A percentile compares a stretch with the other conserved stretches of the same genome.
These are phyloP conservation scores for Epinephelus fuscoguttatus DNA, from an alignment of 2,113 vertebrate genomes.

Conservation along the genomic window DNA sequence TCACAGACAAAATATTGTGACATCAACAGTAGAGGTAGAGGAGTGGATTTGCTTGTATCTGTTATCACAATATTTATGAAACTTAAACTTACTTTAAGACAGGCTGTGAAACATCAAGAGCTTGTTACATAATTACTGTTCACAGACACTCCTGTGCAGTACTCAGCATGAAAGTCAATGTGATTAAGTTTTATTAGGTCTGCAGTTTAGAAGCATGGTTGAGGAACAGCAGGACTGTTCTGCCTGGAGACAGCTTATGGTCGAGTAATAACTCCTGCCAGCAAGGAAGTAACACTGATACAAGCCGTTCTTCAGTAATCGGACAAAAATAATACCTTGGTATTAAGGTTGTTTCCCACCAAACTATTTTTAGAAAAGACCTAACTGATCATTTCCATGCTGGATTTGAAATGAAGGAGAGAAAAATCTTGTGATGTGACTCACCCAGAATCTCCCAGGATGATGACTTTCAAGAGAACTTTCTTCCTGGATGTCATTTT, in stretches of 20 bases:
- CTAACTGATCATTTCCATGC: no score
- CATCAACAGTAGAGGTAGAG: not conserved
- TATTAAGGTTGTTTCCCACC: not conserved
- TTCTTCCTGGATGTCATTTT: slow-evolving; percentile 99
- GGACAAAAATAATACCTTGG: not conserved
- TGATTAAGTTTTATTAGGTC: not conserved
- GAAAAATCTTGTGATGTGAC: slow-evolving; percentile 62
- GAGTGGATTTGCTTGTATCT: not conserved
- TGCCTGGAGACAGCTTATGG: slow-evolving; percentile 46
- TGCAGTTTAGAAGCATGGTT: not conserved
- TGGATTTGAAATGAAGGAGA: not conserved
- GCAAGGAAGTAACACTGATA: slow-evolving; percentile 26
- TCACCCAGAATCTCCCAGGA: slow-evolving; percentile 98
- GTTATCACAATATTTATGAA: not conserved
- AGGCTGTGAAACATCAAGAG: not conserved
- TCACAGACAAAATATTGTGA: not conserved
- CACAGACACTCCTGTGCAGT: not conserved
- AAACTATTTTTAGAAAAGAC: slow-evolving; percentile 8
- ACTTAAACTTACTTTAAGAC: not conserved
- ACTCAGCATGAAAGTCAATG: not conserved
- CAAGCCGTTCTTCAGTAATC: not conserved
- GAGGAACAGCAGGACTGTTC: not conserved
- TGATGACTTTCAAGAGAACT: slow-evolving; percentile 98
- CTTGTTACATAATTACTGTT: not conserved
- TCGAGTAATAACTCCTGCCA: not conserved